Evolutionary conservation across 2,797 vertebrate genomes (phyloP), one percentile per base, ranked within the genome.

Genomic region (Austrolebias charrua): DNA sequence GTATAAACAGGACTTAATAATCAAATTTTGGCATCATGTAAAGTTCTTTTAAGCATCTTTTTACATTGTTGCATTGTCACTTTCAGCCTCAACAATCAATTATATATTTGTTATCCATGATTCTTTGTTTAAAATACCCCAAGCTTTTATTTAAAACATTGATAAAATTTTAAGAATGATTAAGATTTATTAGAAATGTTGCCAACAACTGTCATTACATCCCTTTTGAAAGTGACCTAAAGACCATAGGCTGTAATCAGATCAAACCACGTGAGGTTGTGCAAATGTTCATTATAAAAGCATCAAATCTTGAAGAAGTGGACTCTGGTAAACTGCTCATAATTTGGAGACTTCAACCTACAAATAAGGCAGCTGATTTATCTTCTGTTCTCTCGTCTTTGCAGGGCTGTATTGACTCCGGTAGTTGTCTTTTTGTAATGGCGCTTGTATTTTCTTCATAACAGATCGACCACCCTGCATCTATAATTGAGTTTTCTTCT

Each of bases 401-500:
- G 0, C 68, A 70, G 71, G 40, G 9, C 10, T 6, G 2, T 20
- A 56, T 80, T 52, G 46, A 69, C 19, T 62, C 33, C 10, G 12
- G 12, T 8, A 6, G 47, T 59, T 63, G 43, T 31, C 15, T 18
- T 18, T 57, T 16, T 14, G 40, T 69, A 70, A 64, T 78, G 48
- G 59, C 29, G 42, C 15, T 50, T 59, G 33, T 33, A 8, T 78
- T 44, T 66, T 74, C 64, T 66, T 69, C 74, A 76, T 71, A 60
- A 72, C 18, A 61, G 35, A 80, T 79, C 0, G 52, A 82, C 63
- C 67, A 38, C 15, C 16, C n/a, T 46, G 38, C 50, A 58, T 83
- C 63, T 61, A 67, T 82, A 73, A 86, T 82, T 71, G 35, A 75
- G 62, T 71, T 83, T 71, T 47, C 60, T 13, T 76, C 18, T 7